Evolutionary conservation across 2,888 invertebrate genomes (phyloP), one percentile per base, ranked within the genome.

Genomic region (Leptodirus hochenwartii): DNA sequence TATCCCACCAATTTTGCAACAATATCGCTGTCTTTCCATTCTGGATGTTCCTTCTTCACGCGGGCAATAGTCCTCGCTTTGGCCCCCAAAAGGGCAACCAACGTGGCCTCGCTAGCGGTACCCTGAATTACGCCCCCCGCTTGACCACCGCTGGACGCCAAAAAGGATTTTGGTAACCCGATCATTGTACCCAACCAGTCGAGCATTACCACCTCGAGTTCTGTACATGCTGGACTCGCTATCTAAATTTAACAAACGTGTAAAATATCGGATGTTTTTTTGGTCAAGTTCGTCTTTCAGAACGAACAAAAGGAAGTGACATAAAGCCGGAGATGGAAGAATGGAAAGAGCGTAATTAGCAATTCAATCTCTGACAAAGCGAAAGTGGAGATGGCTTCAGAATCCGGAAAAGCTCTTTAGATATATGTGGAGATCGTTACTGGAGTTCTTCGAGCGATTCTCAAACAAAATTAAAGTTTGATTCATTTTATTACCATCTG

Each of bases 141-240:
- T 33, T 77, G 79, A 0, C 82, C 85, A 1, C 64, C 64, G 0
- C 77, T 75, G 37, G 73, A 68, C 2, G 84, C 79, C 27, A 93
- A 59, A 56, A 93, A 93, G 41, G 72, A 70, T 11, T 74, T 62
- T 0, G 95, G 93, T 4, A 95, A 61, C 1, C 78, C 76, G 31
- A 95, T 50, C 77, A 91, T 81, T 59, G 90, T 84, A 24, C 87
- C 93, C 40, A 95, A 56, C 95, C 93, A 95, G 56, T 95, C 88
- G 47, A 93, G 56, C 79, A 88, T 90, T 13, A 87, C 76, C 2
- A 91, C 88, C 58, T 93, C 93, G 33, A 95, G 59, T 53, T 95
- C 93, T 0, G 93, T 93, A 50, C 91, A 93, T 0, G 91, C 90
- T 0, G 93, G 93, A 56, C 88, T 87, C 0, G 90, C 77, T 39